Evolutionary conservation across 1,140 invertebrate genomes (phyloP).

Genomic region (Mya arenaria): DNA sequence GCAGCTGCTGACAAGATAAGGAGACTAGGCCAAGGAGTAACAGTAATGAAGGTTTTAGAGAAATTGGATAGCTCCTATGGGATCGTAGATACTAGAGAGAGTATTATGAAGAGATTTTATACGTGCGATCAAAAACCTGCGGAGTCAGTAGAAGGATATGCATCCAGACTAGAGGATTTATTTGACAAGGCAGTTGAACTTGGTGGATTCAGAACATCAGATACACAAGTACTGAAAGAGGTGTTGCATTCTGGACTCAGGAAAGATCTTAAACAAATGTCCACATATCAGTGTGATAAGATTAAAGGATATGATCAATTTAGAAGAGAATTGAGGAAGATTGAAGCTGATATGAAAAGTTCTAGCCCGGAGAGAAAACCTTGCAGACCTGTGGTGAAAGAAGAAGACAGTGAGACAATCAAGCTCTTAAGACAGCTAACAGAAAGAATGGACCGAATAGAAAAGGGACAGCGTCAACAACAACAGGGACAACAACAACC

Average conservation of each 20-base stretch:
- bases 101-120: slow-evolving; percentile 23
- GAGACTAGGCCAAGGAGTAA: not conserved
- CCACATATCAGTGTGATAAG: not conserved
- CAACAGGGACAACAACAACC: no score
- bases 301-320: slow-evolving; percentile 5
- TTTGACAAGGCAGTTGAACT: slow-evolving; percentile 7
- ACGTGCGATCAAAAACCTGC: not conserved
- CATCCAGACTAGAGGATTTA: slow-evolving; percentile 21
- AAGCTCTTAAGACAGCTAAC: not conserved
- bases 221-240: not conserved
- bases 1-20: slow-evolving; percentile 6
- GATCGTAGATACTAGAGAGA: slow-evolving; percentile 2
- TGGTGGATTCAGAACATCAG: not conserved
- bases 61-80: slow-evolving; percentile 25
- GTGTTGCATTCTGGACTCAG: slow-evolving; percentile 1
- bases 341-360: not conserved
- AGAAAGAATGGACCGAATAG: slow-evolving; percentile 7
- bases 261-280: not conserved
- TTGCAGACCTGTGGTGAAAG: not conserved
- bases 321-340: slow-evolving; percentile 19
- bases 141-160: slow-evolving; percentile 14
- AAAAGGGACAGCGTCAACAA: not conserved
- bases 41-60: not conserved
- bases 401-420: not conserved
- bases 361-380: not conserved